These are phyloP conservation scores for Brachypalpus laphriformis DNA, from an alignment of 2,888 invertebrate species.

Conservation along the genomic window DNA sequence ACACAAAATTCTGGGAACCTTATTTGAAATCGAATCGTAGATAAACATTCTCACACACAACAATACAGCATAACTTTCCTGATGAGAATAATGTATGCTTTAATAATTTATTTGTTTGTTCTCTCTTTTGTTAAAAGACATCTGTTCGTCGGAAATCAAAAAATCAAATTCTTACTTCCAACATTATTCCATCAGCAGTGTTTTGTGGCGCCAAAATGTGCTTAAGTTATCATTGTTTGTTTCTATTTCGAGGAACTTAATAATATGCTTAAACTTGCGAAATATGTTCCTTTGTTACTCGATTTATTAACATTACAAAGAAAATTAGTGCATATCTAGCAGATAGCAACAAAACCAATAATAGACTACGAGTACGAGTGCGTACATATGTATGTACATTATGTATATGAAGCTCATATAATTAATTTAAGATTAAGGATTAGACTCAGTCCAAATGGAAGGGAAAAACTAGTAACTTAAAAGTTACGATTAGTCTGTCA, in stretches of 20 bases:
- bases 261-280: not conserved
- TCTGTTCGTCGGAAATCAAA: constrained; percentile 13
- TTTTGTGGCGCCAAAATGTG: constrained; percentile 27
- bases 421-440: too few species aligned
- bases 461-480: too few species aligned
- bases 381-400: too few species aligned
- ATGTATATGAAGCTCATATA: too few species aligned
- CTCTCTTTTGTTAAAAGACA: not conserved
- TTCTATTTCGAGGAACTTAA: not conserved
- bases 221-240: not conserved
- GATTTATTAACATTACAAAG: not conserved
- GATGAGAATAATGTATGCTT: not conserved
- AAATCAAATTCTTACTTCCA: constrained; percentile 1
- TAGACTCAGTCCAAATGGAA: too few species aligned
- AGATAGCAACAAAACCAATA: not conserved
- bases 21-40: constrained; percentile 23
- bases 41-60: not conserved
- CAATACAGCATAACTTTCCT: not conserved
- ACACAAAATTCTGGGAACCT: constrained; percentile 20
- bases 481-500: too few species aligned
- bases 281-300: not conserved
- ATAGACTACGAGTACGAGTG: too few species aligned
- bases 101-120: not conserved
- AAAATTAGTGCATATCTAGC: not conserved
- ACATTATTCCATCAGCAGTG: constrained; percentile 6